phyloP scores from a whole-genome alignment of 2,113 vertebrate genomes.

The Perca fluviatilis region DNA sequence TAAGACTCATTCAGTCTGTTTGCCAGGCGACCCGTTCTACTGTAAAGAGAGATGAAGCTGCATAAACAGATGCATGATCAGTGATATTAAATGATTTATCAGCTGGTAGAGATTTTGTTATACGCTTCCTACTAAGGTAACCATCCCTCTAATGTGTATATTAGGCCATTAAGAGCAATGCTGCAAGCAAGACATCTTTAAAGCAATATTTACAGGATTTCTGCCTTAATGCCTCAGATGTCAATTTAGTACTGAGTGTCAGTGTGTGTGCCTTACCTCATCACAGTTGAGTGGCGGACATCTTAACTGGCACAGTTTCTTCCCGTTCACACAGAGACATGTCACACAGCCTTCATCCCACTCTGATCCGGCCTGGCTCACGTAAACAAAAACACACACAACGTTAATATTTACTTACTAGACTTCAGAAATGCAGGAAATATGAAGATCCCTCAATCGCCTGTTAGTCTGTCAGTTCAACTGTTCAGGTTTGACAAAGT shows the following conservation, averaged over 20 bases:
- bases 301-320: constrained; percentile 66
- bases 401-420: background rate
- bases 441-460: background rate
- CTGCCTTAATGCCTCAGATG: background rate
- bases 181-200: background rate
- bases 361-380: constrained; percentile 75
- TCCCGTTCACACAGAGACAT: constrained; percentile 78
- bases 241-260: background rate
- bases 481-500: constrained; percentile 15
- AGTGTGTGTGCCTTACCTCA: constrained; percentile 67
- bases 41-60: too few species aligned
- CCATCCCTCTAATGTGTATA: background rate
- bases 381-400: constrained; percentile 41
- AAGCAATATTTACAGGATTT: background rate
- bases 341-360: constrained; percentile 77
- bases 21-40: too few species aligned
- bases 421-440: background rate
- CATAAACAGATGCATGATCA: too few species aligned
- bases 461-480: too few species aligned
- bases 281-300: constrained; percentile 72
- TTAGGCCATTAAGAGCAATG: background rate
- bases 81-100: background rate
- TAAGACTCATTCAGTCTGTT: too few species aligned
- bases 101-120: background rate
- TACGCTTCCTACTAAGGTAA: background rate